These are phyloP conservation scores for Amphiduros pacificus DNA, from an alignment of 2,888 invertebrate species.

Conservation along the genomic window DNA sequence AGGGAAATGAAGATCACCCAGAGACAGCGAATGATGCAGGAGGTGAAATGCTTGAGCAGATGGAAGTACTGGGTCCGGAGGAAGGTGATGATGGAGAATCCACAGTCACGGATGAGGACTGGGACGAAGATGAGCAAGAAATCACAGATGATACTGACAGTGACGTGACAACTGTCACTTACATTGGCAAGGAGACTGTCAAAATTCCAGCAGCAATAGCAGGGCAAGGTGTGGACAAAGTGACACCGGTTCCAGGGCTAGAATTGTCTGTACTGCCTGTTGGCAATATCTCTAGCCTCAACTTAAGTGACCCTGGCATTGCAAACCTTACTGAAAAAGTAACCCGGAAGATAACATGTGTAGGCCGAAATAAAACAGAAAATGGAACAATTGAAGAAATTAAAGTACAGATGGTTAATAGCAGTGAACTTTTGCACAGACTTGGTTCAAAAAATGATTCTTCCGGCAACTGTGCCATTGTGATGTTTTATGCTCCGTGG, in stretches of 20 bases:
- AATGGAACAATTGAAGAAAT: not conserved
- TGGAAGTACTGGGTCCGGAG: too few relatives aligned
- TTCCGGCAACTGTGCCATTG: slow-evolving; percentile 65
- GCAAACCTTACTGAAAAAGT: not conserved
- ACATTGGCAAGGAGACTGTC: too few relatives aligned
- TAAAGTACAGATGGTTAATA: slow-evolving; percentile 72
- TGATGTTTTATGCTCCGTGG: slow-evolving; percentile 86
- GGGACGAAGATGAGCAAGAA: too few relatives aligned
- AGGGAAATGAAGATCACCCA: too few relatives aligned
- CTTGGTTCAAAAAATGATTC: slow-evolving; percentile 67
- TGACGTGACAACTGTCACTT: too few relatives aligned
- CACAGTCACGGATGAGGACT: too few relatives aligned
- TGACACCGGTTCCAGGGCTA: not conserved
- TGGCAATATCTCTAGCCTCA: too few relatives aligned
- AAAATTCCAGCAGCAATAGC: not conserved
- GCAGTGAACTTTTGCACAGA: slow-evolving; percentile 70
- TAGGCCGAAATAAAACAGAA: slow-evolving; percentile 1
- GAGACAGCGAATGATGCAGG: too few relatives aligned
- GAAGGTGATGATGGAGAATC: too few relatives aligned
- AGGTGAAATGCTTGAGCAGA: too few relatives aligned
- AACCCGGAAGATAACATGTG: slow-evolving; percentile 6
- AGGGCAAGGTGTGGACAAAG: not conserved
- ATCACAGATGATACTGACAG: too few relatives aligned
- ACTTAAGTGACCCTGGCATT: not conserved
- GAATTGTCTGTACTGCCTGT: not conserved